Evolutionary conservation across 2,888 invertebrate genomes (phyloP), one percentile per base, ranked within the genome.

Genomic region (Paralinhomoeus sp.): DNA sequence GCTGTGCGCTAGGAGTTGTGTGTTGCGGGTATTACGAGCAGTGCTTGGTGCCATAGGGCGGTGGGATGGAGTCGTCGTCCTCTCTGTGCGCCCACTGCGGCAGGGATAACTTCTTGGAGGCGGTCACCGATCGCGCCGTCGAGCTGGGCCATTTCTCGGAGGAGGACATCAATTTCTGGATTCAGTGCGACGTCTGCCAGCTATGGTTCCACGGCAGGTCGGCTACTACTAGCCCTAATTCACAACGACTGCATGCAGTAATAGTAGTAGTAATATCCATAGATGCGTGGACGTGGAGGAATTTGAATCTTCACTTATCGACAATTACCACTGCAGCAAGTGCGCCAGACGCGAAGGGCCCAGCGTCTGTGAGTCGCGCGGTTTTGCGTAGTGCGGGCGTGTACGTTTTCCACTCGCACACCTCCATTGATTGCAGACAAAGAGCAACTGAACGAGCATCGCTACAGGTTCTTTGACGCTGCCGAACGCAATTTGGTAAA

Each of bases 131-230:
- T 5, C 27, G 27, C 27, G n/a, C n/a, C n/a, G n/a, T n/a, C n/a
- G n/a, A n/a, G n/a, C n/a, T n/a, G n/a, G n/a, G n/a, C n/a, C n/a
- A n/a, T n/a, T n/a, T n/a, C n/a, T n/a, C 41, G 20, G 41, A 40
- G 3, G 43, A 43, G 18, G 39, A 39, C 61, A 75, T 76, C 62
- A 75, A 75, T 66, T 81, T 80, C 72, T 82, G 81, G 82, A 82
- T 83, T 66, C 78, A 80, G 69, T 84, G 84, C 68, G 81, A 83
- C 64, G 72, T 75, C 55, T 84, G 84, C 66, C 77, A 76, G 64
- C 77, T 79, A 64, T 83, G 82, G 82, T 82, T 77, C 67, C 83
- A 83, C 66, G 79, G 80, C 68, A 76, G 75, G 80, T 82, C 74
- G 49, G 51, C 51, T 12, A 20, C n/a, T 12, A 27, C 18, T 38